Evolutionary conservation across 2,797 vertebrate species (phyloP).

Genomic region (Dendrocincla fuliginosa): DNA sequence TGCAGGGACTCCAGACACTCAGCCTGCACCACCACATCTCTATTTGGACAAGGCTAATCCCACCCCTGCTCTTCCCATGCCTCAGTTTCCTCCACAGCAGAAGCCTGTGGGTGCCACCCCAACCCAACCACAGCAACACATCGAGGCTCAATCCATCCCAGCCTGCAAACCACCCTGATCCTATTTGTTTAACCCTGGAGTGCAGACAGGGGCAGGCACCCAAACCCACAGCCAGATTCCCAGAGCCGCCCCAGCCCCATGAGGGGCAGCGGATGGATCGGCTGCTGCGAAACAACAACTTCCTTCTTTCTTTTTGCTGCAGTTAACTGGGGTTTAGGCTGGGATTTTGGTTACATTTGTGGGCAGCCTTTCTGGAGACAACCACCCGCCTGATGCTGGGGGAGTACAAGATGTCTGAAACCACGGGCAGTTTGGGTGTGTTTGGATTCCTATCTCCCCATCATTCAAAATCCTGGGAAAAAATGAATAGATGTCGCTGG

Average conservation of each 20-base stretch:
- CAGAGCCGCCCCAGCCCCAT: rapidly evolving
- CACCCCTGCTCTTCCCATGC: background rate
- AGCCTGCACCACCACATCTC: background rate
- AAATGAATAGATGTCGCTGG: background rate
- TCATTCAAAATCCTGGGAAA: constrained; percentile 20
- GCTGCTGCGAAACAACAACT: constrained; percentile 8
- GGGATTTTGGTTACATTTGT: constrained; percentile 51
- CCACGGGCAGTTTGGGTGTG: background rate
- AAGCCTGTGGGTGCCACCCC: background rate
- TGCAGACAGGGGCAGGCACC: background rate
- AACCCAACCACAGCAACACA: background rate
- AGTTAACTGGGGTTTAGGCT: background rate
- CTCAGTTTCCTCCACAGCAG: background rate
- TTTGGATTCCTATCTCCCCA: constrained; percentile 30
- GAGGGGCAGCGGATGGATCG: background rate
- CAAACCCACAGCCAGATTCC: constrained; percentile 7
- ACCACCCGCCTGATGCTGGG: background rate
- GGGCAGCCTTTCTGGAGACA: constrained; percentile 69
- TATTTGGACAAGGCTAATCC: background rate
- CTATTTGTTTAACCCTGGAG: background rate
- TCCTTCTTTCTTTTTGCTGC: background rate
- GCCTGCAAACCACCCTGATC: background rate
- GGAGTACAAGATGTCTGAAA: constrained; percentile 16
- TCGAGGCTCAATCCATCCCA: background rate
- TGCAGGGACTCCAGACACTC: rapidly evolving